phyloP scores from a whole-genome alignment of 1,140 invertebrate genomes.

The Macrocentrus cingulum region DNA sequence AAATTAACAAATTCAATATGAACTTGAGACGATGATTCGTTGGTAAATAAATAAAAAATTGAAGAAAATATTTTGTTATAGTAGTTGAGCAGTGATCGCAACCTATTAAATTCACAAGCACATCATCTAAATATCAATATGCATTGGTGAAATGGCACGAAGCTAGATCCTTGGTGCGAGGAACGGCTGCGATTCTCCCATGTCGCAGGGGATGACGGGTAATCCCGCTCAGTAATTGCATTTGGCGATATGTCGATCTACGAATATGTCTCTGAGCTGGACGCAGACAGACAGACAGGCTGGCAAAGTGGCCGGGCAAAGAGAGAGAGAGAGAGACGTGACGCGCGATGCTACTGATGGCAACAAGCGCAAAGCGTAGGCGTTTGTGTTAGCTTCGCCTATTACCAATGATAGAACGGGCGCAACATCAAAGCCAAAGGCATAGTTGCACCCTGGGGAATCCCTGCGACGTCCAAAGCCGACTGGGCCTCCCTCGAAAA shows the following conservation, averaged over 20 bases:
- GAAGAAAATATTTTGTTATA: too few relatives aligned
- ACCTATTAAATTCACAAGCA: too few relatives aligned
- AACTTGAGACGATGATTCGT: too few relatives aligned
- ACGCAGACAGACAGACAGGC: neutral
- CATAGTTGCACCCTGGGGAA: conserved; percentile 51
- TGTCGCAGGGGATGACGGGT: conserved; percentile 26
- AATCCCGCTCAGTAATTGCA: conserved; percentile 46
- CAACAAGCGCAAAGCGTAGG: conserved; percentile 5
- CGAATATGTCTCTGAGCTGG: conserved; percentile 29
- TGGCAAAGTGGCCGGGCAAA: neutral
- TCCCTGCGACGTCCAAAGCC: conserved; percentile 34
- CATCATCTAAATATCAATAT: too few relatives aligned
- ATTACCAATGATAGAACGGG: conserved; percentile 50
- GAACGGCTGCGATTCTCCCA: too few relatives aligned
- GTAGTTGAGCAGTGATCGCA: too few relatives aligned
- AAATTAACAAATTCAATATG: too few relatives aligned
- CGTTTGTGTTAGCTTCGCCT: conserved; percentile 38
- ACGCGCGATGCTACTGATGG: neutral
- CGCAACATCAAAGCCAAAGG: conserved; percentile 59
- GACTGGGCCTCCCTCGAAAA: conserved; percentile 29
- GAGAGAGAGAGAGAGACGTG: conserved; percentile 9
- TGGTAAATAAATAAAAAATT: too few relatives aligned
- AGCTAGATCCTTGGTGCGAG: too few relatives aligned
- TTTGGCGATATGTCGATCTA: conserved; percentile 45
- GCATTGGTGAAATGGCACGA: too few relatives aligned